A percentile compares a stretch with the other conserved stretches of the same genome.
Conservation (phyloP, 2,797 vertebrate genomes). For the Platalea minor region DNA sequence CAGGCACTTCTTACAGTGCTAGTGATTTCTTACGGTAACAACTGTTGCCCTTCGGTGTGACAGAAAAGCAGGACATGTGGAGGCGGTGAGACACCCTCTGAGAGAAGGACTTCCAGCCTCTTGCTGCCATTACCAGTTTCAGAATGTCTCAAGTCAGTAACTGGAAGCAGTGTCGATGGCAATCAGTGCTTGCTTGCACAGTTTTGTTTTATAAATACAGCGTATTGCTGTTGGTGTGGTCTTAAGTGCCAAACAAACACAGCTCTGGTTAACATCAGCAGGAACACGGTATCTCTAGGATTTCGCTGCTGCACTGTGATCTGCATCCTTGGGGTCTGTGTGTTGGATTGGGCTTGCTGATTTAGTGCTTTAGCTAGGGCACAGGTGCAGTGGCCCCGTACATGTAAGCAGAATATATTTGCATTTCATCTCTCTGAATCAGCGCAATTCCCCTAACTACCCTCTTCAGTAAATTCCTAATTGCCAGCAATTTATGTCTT, state of each 20-base stretch:
- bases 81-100: neutral
- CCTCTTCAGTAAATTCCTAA: constrained; percentile 68
- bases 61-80: fast-evolving
- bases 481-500: constrained; percentile 70
- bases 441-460: constrained; percentile 48
- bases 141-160: neutral
- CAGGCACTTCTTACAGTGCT: neutral
- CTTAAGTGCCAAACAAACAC: neutral
- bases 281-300: fast-evolving
- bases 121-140: neutral
- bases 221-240: neutral
- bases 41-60: neutral
- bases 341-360: constrained; percentile 18
- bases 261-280: neutral
- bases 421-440: constrained; percentile 61
- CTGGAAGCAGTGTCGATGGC: neutral
- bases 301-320: neutral
- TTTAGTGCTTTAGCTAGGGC: constrained; percentile 2
- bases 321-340: neutral
- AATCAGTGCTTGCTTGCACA: fast-evolving
- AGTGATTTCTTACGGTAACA: neutral
- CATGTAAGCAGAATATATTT: constrained; percentile 42
- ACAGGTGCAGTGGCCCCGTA: constrained; percentile 40
- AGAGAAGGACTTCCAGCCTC: neutral
- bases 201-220: neutral